These are phyloP conservation scores for Mesocricetus auratus DNA, from an alignment of 2,113 vertebrate genomes.

Conservation along the genomic window DNA sequence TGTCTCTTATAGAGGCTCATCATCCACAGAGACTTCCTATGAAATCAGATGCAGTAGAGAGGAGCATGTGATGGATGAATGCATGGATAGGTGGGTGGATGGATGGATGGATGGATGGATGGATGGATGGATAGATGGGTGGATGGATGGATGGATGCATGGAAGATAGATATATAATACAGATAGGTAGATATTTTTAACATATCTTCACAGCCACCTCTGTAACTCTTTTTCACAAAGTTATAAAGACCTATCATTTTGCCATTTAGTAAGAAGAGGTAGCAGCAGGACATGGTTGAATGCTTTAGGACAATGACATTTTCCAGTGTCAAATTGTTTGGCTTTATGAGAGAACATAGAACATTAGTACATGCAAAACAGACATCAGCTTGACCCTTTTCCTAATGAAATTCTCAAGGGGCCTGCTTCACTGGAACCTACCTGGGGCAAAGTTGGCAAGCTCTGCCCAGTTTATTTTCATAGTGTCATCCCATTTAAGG, in stretches of 20 bases:
- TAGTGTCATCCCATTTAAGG: not conserved
- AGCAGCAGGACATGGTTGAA: not conserved
- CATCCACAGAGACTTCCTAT: too few species aligned
- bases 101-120: not conserved
- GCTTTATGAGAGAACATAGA: constrained; percentile 59
- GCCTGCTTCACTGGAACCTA: not conserved
- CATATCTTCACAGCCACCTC: not conserved
- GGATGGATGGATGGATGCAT: not conserved
- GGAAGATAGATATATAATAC: not conserved
- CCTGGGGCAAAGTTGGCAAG: not conserved
- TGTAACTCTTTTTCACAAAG: not conserved
- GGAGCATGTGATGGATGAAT: not conserved
- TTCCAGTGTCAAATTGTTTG: not conserved
- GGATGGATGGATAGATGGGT: not conserved
- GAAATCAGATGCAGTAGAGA: not conserved
- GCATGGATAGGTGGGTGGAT: not conserved
- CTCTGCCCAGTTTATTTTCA: not conserved
- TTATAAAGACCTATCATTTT: not conserved
- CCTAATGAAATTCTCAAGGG: constrained; percentile 2
- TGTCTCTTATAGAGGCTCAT: fast-evolving
- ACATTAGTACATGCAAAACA: not conserved
- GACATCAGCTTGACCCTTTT: constrained; percentile 57
- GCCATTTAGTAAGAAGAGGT: not conserved
- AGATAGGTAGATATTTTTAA: not conserved
- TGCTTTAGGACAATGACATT: not conserved